Evolutionary conservation across 1,140 invertebrate genomes (phyloP).

Genomic region (Chymomyza costata): DNA sequence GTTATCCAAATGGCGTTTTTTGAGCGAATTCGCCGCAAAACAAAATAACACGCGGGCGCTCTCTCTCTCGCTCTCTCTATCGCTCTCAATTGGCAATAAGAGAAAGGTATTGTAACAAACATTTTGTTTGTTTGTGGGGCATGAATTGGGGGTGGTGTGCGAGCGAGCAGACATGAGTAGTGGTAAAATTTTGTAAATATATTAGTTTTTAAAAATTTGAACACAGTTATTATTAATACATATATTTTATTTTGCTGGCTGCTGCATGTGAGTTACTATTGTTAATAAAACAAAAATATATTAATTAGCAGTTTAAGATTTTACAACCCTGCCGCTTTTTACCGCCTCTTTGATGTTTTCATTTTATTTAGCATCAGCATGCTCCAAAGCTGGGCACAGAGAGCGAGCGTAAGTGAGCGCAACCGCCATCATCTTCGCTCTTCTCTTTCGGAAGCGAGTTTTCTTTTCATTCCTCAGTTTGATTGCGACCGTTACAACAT

Average conservation of each 20-base stretch:
- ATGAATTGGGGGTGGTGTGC: slow-evolving; percentile 15
- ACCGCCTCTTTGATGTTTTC: slow-evolving; percentile 11
- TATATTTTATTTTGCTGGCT: too few relatives aligned
- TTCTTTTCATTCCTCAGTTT: slow-evolving; percentile 49
- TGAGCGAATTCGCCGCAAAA: slow-evolving; percentile 64
- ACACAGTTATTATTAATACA: too few relatives aligned
- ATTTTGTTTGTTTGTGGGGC: slow-evolving; percentile 31
- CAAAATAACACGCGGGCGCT: slow-evolving; percentile 19
- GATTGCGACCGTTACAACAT: slow-evolving; percentile 59
- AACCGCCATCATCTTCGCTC: background rate
- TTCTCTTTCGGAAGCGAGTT: too few relatives aligned
- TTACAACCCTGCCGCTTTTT: too few relatives aligned
- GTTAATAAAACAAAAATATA: too few relatives aligned
- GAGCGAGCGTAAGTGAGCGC: background rate
- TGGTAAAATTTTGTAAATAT: too few relatives aligned
- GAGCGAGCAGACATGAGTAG: slow-evolving; percentile 13
- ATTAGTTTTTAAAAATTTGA: too few relatives aligned
- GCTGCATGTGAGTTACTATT: too few relatives aligned
- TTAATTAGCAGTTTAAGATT: too few relatives aligned
- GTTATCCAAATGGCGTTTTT: slow-evolving; percentile 58
- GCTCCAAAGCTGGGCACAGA: background rate
- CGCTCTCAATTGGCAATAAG: too few relatives aligned
- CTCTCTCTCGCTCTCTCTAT: slow-evolving; percentile 1
- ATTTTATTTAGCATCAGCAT: too few relatives aligned
- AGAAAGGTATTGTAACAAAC: slow-evolving; percentile 27